Evolutionary conservation across 2,797 vertebrate species (phyloP).

Genomic region (Fratercula arctica): DNA sequence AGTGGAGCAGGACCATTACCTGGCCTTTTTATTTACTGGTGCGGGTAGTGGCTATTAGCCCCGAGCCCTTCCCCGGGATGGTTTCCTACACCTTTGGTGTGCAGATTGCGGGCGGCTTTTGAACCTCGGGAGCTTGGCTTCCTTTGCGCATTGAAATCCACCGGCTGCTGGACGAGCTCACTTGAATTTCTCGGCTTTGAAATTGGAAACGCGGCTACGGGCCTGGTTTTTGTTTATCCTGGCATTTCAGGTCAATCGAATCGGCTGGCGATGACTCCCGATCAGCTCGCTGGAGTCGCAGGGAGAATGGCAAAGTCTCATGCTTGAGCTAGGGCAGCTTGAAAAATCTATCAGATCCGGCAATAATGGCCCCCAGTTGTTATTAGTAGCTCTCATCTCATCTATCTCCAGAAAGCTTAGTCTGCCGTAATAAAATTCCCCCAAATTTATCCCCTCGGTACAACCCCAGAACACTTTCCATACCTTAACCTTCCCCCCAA

Average conservation of each 20-base stretch:
- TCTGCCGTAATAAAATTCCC: not conserved
- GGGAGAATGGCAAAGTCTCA: not conserved
- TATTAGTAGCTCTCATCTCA: not conserved
- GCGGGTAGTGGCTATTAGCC: not conserved
- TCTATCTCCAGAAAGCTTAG: not conserved
- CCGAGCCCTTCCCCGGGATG: fast-evolving
- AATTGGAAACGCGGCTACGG: not conserved
- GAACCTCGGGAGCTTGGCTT: not conserved
- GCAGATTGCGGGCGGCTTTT: not conserved
- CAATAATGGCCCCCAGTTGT: fast-evolving
- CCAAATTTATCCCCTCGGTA: not conserved
- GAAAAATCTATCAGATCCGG: not conserved
- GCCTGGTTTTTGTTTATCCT: not conserved
- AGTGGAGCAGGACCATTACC: fast-evolving
- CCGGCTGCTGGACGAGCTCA: not conserved
- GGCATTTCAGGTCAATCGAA: fast-evolving
- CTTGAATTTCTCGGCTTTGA: not conserved
- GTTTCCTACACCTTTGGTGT: not conserved
- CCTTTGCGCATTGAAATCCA: not conserved
- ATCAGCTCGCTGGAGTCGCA: not conserved
- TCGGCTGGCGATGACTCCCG: fast-evolving
- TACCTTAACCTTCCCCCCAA: not conserved
- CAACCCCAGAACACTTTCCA: not conserved
- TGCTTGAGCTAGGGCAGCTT: not conserved
- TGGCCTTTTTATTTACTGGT: not conserved